Evolutionary conservation across 2,797 vertebrate species (phyloP).

Genomic region (Poeciliopsis infans): DNA sequence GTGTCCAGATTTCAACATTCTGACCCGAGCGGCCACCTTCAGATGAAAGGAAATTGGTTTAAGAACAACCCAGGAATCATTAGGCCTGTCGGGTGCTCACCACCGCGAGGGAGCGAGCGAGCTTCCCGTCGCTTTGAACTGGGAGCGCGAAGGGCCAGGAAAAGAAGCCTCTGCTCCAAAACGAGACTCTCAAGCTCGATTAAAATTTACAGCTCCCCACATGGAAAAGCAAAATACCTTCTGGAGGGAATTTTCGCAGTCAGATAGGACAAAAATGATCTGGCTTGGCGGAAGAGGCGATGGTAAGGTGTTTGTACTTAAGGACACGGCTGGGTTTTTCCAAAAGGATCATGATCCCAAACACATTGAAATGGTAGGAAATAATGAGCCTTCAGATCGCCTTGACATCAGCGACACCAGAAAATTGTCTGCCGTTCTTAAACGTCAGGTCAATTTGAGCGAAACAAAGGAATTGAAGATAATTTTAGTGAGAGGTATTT

Average conservation of each 20-base stretch:
- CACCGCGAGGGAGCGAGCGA: background rate
- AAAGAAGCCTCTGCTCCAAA: background rate
- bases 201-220: constrained; percentile 12
- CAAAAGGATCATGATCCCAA: background rate
- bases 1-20: background rate
- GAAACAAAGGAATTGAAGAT: background rate
- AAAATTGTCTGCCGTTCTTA: background rate
- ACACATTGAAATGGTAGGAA: background rate
- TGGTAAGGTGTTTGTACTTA: background rate
- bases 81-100: background rate
- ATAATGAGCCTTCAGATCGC: background rate
- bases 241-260: background rate
- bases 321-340: background rate
- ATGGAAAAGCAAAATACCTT: background rate
- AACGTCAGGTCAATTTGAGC: background rate
- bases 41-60: constrained; percentile 8
- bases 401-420: background rate
- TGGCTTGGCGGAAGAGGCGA: background rate
- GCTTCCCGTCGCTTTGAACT: background rate
- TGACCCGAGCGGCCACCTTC: background rate
- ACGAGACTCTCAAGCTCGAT: constrained; percentile 3
- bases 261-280: background rate
- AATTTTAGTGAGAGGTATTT: background rate
- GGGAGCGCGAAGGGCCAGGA: background rate
- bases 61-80: background rate